Conservation (phyloP, 2,797 vertebrate species). For the Triplophysa bombifrons region DNA sequence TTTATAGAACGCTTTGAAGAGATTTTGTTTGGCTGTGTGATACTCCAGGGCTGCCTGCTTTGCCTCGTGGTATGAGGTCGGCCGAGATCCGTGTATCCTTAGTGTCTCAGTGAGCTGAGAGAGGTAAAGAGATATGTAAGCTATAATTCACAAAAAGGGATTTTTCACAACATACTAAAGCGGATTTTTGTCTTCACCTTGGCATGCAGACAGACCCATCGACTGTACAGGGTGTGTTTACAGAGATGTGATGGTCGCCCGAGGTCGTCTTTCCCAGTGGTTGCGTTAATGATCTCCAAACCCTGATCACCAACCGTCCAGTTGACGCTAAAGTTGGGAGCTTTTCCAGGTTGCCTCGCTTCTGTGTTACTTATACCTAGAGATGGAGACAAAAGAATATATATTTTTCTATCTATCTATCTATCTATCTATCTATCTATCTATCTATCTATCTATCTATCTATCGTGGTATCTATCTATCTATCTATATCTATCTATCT, state of each 20-base stretch:
- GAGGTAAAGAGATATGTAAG: not conserved
- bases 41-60: slow-evolving; percentile 88
- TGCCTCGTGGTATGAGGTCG: slow-evolving; percentile 84
- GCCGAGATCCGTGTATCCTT: slow-evolving; percentile 75
- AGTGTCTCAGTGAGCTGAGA: slow-evolving; percentile 78
- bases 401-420: not conserved
- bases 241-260: slow-evolving; percentile 89
- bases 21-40: slow-evolving; percentile 85
- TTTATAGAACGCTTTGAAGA: slow-evolving; percentile 88
- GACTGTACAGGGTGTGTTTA: slow-evolving; percentile 87
- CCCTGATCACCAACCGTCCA: slow-evolving; percentile 87
- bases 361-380: slow-evolving; percentile 92
- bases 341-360: slow-evolving; percentile 91
- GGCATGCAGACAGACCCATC: slow-evolving; percentile 85
- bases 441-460: not conserved
- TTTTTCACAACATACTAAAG: not conserved
- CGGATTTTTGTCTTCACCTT: slow-evolving; percentile 77
- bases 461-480: not conserved
- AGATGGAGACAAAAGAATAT: not conserved
- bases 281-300: slow-evolving; percentile 89
- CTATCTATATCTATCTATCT: not conserved
- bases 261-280: slow-evolving; percentile 90
- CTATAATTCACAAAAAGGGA: not conserved
- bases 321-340: slow-evolving; percentile 93
- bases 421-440: not conserved